Evolutionary conservation across 2,113 vertebrate genomes (phyloP).

Genomic region (Aplodontia rufa): DNA sequence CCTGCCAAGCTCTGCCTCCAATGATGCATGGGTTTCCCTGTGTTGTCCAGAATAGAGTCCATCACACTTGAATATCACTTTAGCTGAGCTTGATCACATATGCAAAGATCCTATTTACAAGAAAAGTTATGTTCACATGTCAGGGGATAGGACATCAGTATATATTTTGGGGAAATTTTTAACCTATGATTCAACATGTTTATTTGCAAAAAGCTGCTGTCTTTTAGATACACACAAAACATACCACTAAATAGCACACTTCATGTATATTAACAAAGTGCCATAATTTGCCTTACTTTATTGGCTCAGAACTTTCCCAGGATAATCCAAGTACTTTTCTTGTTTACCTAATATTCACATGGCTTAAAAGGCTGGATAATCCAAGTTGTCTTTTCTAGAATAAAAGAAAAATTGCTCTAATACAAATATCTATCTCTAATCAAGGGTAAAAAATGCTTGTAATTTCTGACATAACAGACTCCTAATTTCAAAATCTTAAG

Average conservation of each 20-base stretch:
- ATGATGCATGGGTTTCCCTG: accelerated
- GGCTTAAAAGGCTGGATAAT: background rate
- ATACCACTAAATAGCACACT: background rate
- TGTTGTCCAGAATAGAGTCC: background rate
- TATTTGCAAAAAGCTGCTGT: background rate
- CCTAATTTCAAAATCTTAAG: constrained; percentile 15
- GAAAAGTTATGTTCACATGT: background rate
- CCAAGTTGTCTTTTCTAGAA: background rate
- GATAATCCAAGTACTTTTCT: background rate
- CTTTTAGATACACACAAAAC: background rate
- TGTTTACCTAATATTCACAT: background rate
- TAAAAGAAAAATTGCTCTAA: background rate
- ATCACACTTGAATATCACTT: background rate
- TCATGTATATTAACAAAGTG: background rate
- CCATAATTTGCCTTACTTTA: background rate
- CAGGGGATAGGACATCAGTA: background rate
- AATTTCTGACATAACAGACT: background rate
- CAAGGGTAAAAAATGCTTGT: background rate
- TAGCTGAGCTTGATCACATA: background rate
- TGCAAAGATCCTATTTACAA: background rate
- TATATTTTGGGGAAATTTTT: background rate
- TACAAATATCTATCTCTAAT: background rate
- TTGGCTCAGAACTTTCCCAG: background rate
- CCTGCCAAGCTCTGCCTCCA: background rate
- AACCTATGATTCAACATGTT: background rate